Percentiles rank a stretch among this genome's conserved stretches.
phyloP scores from a whole-genome alignment of 1,140 invertebrate species.

The Whitmania pigra region DNA sequence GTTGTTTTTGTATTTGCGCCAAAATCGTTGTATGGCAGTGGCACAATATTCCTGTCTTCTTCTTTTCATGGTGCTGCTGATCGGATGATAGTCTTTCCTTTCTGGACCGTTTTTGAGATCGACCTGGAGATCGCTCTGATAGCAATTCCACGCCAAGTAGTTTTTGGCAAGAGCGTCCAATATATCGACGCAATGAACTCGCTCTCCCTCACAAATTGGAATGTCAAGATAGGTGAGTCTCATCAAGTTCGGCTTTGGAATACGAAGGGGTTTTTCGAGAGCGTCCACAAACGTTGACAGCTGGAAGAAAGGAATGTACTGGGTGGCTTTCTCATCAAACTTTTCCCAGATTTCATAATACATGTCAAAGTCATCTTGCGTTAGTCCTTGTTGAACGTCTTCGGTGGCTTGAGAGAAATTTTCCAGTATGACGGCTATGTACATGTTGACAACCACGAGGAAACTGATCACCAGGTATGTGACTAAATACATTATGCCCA shows the following conservation, averaged over 20 bases:
- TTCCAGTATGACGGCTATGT: slow-evolving; percentile 95
- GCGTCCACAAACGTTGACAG: slow-evolving; percentile 10
- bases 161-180: slow-evolving; percentile 77
- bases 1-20: slow-evolving; percentile 43
- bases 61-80: slow-evolving; percentile 80
- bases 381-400: slow-evolving; percentile 92
- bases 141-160: slow-evolving; percentile 71
- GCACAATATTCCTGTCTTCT: slow-evolving; percentile 91
- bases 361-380: slow-evolving; percentile 97
- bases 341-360: slow-evolving; percentile 99
- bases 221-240: slow-evolving; percentile 97
- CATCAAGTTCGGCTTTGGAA: slow-evolving; percentile 95
- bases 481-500: slow-evolving; percentile 84
- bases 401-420: slow-evolving; percentile 96
- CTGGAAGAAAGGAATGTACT: slow-evolving; percentile 57
- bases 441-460: slow-evolving; percentile 97
- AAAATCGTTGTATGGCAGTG: slow-evolving; percentile 81
- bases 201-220: slow-evolving; percentile 87
- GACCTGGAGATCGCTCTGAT: slow-evolving; percentile 61
- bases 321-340: slow-evolving; percentile 90
- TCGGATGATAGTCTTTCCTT: slow-evolving; percentile 58
- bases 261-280: slow-evolving; percentile 48
- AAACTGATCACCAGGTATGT: slow-evolving; percentile 94
- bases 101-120: slow-evolving; percentile 13
- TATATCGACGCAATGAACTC: slow-evolving; percentile 94